Conservation (phyloP, 2,797 vertebrate genomes). For the Myioborus miniatus region DNA sequence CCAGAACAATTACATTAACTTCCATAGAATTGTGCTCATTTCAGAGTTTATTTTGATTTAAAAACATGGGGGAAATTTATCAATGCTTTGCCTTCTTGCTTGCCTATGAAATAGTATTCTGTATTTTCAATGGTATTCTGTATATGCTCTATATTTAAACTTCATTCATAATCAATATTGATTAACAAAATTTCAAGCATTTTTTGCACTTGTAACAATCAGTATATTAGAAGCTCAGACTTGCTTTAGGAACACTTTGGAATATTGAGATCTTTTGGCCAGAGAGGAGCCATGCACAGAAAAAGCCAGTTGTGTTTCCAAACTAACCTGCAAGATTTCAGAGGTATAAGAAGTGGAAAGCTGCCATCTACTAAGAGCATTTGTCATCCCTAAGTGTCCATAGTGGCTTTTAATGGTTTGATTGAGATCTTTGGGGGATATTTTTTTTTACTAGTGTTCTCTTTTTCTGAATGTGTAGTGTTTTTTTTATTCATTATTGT, state of each 20-base stretch:
- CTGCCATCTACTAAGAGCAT: neutral
- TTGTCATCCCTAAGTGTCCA: neutral
- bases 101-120: neutral
- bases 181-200: neutral
- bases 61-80: neutral
- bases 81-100: neutral
- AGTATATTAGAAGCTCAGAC: neutral
- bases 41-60: neutral
- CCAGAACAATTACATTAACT: constrained; percentile 25
- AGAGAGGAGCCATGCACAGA: neutral
- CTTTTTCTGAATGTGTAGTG: neutral
- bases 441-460: neutral
- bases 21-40: neutral
- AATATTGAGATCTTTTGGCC: neutral
- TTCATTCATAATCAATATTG: neutral
- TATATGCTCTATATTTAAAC: neutral
- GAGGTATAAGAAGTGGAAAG: neutral
- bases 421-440: neutral
- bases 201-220: neutral
- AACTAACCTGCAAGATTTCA: neutral
- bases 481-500: neutral
- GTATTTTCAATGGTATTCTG: neutral
- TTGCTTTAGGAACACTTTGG: neutral
- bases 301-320: neutral
- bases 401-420: neutral